Percentiles rank a stretch among this genome's conserved stretches.
These are phyloP conservation scores for Tipula helvola DNA, from an alignment of 2,888 invertebrate genomes.

Conservation along the genomic window DNA sequence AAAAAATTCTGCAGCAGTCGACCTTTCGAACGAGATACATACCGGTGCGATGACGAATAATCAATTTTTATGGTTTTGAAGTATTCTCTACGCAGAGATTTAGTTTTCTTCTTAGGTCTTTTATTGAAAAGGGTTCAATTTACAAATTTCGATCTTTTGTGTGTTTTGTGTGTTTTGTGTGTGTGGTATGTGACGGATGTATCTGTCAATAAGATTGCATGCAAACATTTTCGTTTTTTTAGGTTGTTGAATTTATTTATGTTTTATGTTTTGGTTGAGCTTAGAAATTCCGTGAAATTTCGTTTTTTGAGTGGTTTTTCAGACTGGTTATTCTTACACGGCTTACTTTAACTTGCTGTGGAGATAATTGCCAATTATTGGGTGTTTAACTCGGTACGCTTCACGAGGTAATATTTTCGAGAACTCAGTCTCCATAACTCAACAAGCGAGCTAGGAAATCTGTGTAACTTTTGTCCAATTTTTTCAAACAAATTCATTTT, in stretches of 20 bases:
- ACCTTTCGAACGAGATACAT: background rate
- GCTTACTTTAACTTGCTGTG: too few relatives aligned
- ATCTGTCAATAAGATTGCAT: background rate
- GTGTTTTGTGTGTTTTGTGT: background rate
- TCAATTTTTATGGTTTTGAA: slow-evolving; percentile 7
- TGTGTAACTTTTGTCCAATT: too few relatives aligned
- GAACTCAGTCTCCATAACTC: too few relatives aligned
- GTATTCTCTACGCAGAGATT: background rate
- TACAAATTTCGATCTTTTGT: background rate
- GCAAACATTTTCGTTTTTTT: background rate
- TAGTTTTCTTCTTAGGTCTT: background rate
- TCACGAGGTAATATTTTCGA: too few relatives aligned
- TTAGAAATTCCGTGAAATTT: background rate
- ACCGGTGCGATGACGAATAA: background rate
- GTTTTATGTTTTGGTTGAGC: background rate
- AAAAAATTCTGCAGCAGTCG: background rate
- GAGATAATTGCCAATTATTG: too few relatives aligned
- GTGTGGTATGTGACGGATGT: background rate
- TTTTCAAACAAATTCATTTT: too few relatives aligned
- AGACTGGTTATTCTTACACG: background rate
- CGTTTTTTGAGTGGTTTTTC: background rate
- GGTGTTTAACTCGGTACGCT: too few relatives aligned
- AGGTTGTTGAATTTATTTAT: background rate
- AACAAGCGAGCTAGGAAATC: too few relatives aligned
- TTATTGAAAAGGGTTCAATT: background rate